Percentiles rank a stretch among this genome's conserved stretches.
These are phyloP conservation scores for Amazona vittata DNA, from an alignment of 2,113 vertebrate species.

Conservation along the genomic window DNA sequence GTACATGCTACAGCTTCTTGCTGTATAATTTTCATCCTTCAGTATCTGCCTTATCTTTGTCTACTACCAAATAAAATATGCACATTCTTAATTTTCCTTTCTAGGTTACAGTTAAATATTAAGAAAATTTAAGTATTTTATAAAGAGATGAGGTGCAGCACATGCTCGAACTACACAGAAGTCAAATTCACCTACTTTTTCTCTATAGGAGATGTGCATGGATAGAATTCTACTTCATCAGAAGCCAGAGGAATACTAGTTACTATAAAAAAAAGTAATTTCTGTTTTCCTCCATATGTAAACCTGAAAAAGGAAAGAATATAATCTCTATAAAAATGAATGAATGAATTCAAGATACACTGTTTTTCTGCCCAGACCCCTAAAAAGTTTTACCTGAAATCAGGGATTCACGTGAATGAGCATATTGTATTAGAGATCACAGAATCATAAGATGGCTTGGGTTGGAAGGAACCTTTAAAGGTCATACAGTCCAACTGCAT, in stretches of 20 bases:
- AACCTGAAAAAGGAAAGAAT: background rate
- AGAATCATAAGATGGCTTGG: background rate
- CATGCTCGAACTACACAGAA: background rate
- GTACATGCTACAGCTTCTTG: background rate
- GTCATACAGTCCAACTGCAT: background rate
- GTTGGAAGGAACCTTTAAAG: background rate
- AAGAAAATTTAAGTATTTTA: background rate
- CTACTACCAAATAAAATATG: background rate
- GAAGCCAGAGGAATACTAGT: background rate
- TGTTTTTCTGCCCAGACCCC: background rate
- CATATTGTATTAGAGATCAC: background rate
- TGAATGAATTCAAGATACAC: background rate
- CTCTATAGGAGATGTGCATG: background rate
- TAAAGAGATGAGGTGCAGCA: background rate
- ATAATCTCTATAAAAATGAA: background rate
- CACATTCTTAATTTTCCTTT: background rate
- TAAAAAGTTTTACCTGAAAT: background rate
- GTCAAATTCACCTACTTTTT: background rate
- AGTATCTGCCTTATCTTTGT: background rate
- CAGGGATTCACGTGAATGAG: background rate
- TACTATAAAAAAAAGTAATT: background rate
- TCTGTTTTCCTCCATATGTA: background rate
- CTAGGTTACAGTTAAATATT: background rate
- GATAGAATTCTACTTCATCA: background rate
- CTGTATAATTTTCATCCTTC: background rate